These are phyloP conservation scores for Erpobdella octoculata DNA, from an alignment of 2,888 invertebrate genomes.

Conservation along the genomic window DNA sequence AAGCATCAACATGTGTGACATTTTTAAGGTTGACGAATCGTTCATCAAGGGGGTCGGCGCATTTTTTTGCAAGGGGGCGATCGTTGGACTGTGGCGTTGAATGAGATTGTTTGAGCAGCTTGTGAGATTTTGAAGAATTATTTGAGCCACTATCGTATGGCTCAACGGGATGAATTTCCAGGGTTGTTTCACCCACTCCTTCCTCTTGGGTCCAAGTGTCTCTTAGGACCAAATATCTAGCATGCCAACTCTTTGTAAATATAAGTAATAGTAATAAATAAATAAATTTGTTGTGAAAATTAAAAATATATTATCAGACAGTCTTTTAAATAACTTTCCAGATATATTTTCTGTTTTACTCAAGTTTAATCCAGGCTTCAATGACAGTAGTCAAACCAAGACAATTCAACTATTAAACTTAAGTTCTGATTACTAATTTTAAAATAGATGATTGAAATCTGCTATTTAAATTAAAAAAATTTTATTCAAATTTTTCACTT, in stretches of 20 bases:
- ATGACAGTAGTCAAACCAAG: too few species aligned
- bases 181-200: conserved; percentile 25
- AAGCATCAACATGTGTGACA: conserved; percentile 19
- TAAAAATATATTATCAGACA: neutral
- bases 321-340: too few species aligned
- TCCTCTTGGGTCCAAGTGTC: conserved; percentile 28
- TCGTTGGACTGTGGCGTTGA: neutral
- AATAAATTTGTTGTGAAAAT: neutral
- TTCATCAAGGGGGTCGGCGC: neutral
- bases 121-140: neutral
- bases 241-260: conserved; percentile 29
- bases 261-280: neutral
- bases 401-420: too few species aligned
- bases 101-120: neutral
- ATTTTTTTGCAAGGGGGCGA: neutral
- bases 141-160: neutral
- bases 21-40: conserved; percentile 18
- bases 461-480: too few species aligned
- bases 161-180: conserved; percentile 24
- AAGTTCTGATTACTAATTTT: too few species aligned
- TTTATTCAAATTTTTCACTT: too few species aligned
- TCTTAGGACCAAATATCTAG: conserved; percentile 27
- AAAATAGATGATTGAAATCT: too few species aligned
- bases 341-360: too few species aligned
- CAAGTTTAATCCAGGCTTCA: too few species aligned